Evolutionary conservation across 2,797 vertebrate genomes (phyloP).

Genomic region (Scolopax bukidnonensis): DNA sequence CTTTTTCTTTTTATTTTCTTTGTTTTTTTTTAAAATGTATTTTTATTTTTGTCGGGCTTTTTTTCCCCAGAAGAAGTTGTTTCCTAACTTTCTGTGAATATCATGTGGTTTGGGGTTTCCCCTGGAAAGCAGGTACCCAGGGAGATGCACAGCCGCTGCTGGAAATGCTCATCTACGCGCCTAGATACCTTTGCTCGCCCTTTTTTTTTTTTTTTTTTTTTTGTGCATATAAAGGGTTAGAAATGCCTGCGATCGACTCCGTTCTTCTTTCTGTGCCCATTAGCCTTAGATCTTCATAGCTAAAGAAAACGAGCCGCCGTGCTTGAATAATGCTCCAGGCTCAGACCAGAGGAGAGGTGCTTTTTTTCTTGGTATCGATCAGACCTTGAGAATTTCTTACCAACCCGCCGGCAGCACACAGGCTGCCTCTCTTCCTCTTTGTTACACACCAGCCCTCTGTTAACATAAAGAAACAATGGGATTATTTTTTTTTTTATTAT

Average conservation of each 20-base stretch:
- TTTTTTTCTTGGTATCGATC: neutral
- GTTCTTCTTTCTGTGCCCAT: neutral
- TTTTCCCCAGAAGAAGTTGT: neutral
- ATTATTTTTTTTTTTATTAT: neutral
- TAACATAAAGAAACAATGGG: neutral
- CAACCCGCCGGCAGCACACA: neutral
- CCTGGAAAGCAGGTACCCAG: neutral
- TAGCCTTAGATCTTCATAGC: neutral
- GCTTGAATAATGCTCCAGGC: neutral
- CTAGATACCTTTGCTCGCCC: accelerated
- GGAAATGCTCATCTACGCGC: neutral
- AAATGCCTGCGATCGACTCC: neutral
- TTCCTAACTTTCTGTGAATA: neutral
- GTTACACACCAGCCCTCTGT: neutral
- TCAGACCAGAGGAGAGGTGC: neutral
- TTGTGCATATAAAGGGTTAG: neutral
- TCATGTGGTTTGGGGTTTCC: neutral
- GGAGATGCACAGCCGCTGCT: neutral
- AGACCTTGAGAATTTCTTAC: neutral
- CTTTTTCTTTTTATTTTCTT: neutral
- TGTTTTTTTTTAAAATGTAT: neutral
- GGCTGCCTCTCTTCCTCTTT: constrained; percentile 28
- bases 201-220: neutral
- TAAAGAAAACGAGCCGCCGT: neutral
- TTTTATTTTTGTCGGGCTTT: neutral